Conservation (phyloP, 2,797 vertebrate genomes). For the Sebastolobus altivelis region DNA sequence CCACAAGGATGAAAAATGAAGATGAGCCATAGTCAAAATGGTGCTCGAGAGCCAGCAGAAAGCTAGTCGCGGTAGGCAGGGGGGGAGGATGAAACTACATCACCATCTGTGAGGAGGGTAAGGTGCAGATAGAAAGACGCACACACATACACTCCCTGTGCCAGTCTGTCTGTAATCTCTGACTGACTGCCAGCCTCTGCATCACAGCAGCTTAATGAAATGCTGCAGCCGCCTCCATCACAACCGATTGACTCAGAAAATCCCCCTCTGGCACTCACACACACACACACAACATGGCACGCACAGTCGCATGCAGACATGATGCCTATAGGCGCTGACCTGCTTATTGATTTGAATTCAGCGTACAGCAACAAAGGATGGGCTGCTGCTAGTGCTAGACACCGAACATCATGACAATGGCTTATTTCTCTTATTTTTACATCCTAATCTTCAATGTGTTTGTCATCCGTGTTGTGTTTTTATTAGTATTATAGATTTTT, state of each 20-base stretch:
- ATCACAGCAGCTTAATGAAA: constrained; percentile 79
- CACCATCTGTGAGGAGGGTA: constrained; percentile 59
- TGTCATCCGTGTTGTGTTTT: constrained; percentile 44
- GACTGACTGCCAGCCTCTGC: constrained; percentile 68
- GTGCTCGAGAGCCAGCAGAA: constrained; percentile 25
- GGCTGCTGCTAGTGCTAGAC: constrained; percentile 17
- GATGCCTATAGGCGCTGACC: constrained; percentile 69
- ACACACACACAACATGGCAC: constrained; percentile 27
- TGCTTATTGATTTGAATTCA: constrained; percentile 67
- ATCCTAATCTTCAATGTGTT: constrained; percentile 21
- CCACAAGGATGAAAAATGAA: constrained; percentile 4
- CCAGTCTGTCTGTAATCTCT: constrained; percentile 77
- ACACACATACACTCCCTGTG: constrained; percentile 27
- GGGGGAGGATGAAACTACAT: constrained; percentile 40
- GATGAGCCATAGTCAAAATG: constrained; percentile 29
- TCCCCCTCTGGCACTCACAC: constrained; percentile 58
- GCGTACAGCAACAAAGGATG: constrained; percentile 24
- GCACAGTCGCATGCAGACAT: constrained; percentile 47
- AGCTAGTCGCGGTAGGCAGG: constrained; percentile 14
- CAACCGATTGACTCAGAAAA: constrained; percentile 72
- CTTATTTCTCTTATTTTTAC: constrained; percentile 32
- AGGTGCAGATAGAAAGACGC: constrained; percentile 45
- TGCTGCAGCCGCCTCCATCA: constrained; percentile 60
- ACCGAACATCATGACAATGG: constrained; percentile 23
- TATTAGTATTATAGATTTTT: constrained; percentile 27